A percentile compares a stretch with the other conserved stretches of the same genome.
phyloP scores from a whole-genome alignment of 1,140 invertebrate genomes.

The Ridgeia piscesae region DNA sequence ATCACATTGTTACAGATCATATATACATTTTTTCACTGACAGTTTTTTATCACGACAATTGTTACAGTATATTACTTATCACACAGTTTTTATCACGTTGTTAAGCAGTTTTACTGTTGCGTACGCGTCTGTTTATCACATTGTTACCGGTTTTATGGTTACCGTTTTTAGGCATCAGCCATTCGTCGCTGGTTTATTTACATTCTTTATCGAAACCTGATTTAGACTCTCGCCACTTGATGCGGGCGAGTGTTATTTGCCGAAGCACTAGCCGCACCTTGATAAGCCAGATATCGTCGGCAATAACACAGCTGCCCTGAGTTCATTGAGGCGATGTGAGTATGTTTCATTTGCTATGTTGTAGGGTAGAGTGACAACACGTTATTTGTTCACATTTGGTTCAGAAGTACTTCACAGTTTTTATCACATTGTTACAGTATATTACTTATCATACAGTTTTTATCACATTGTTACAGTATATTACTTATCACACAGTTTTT shows the following conservation, averaged over 20 bases:
- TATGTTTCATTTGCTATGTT: not conserved
- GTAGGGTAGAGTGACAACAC: not conserved
- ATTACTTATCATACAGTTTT: too few relatives aligned
- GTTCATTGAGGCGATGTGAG: not conserved
- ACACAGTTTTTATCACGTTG: too few relatives aligned
- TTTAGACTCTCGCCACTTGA: not conserved
- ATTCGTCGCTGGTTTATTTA: not conserved
- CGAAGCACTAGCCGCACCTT: not conserved
- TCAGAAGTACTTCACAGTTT: too few relatives aligned
- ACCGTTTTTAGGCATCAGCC: not conserved
- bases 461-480: too few relatives aligned
- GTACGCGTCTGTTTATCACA: too few relatives aligned
- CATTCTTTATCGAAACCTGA: not conserved
- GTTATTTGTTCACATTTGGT: not conserved
- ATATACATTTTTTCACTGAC: too few relatives aligned
- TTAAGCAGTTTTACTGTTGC: too few relatives aligned
- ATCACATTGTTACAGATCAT: too few relatives aligned
- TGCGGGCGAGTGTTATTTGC: not conserved
- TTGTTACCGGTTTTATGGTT: not conserved
- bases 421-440: too few relatives aligned
- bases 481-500: too few relatives aligned
- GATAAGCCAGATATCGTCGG: not conserved
- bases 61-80: too few relatives aligned
- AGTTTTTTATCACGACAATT: too few relatives aligned
- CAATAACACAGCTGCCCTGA: not conserved